A percentile compares a stretch with the other conserved stretches of the same genome.
Evolutionary conservation across 2,888 invertebrate genomes (phyloP).

Genomic region (Diogma glabrata): DNA sequence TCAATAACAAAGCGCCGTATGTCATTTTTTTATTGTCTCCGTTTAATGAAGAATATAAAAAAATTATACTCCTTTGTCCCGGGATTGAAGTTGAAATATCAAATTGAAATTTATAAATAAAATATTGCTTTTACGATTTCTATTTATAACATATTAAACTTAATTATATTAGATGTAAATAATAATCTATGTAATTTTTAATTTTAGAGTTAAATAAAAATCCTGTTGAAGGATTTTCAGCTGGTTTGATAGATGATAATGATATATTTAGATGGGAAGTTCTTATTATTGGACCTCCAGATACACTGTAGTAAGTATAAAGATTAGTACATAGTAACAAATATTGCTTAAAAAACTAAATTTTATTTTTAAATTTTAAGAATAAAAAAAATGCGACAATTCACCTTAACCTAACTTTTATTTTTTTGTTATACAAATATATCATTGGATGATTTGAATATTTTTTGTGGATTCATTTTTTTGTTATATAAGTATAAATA

Average conservation of each 20-base stretch:
- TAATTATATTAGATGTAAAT: background rate
- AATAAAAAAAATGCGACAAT: too few relatives aligned
- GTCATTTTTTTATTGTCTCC: conserved; percentile 8
- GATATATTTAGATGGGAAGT: conserved; percentile 99
- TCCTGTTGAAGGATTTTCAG: conserved; percentile 99
- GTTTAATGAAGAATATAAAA: conserved; percentile 2
- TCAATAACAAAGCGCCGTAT: conserved; percentile 9
- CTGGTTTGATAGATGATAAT: conserved; percentile 98
- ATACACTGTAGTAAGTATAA: conserved; percentile 93
- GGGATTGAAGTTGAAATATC: too few relatives aligned
- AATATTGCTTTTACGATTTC: background rate
- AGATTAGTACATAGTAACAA: too few relatives aligned
- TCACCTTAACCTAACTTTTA: too few relatives aligned
- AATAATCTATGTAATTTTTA: conserved; percentile 15
- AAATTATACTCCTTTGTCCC: too few relatives aligned
- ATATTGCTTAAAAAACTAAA: too few relatives aligned
- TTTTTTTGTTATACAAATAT: too few relatives aligned
- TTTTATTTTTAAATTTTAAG: too few relatives aligned
- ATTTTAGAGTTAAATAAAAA: conserved; percentile 94
- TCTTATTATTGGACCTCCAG: conserved; percentile 98
- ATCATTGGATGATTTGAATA: too few relatives aligned
- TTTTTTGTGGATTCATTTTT: too few relatives aligned
- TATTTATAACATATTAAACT: background rate
- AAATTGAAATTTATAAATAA: background rate
- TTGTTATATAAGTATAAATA: too few relatives aligned